A percentile compares a stretch with the other conserved stretches of the same genome.
Evolutionary conservation across 2,113 vertebrate genomes (phyloP).

Genomic region (Neoarius graeffei): DNA sequence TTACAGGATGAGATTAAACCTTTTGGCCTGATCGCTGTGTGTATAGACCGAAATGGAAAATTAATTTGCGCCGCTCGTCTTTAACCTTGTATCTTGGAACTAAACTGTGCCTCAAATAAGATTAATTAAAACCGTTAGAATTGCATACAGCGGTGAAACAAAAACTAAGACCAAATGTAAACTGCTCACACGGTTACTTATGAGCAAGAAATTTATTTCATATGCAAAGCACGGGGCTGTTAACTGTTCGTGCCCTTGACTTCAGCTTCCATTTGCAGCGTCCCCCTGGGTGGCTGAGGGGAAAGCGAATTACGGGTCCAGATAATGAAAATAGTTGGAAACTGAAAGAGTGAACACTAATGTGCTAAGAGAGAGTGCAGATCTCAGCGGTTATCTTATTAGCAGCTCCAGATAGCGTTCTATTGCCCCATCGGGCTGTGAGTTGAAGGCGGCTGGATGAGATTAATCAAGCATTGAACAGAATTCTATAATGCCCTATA

Average conservation of each 20-base stretch:
- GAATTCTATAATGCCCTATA: slow-evolving; percentile 64
- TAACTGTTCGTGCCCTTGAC: slow-evolving; percentile 71
- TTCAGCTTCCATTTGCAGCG: slow-evolving; percentile 66
- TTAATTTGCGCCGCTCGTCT: background rate
- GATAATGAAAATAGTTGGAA: slow-evolving; percentile 79
- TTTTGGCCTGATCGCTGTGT: background rate
- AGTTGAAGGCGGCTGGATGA: slow-evolving; percentile 67
- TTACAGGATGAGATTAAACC: background rate
- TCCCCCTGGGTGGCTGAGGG: slow-evolving; percentile 68
- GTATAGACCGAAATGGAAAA: background rate
- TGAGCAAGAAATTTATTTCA: slow-evolving; percentile 69
- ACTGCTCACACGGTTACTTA: slow-evolving; percentile 43
- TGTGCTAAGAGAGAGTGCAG: slow-evolving; percentile 72
- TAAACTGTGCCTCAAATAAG: background rate
- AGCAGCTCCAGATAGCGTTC: slow-evolving; percentile 71
- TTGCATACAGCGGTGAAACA: background rate
- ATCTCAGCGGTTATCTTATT: slow-evolving; percentile 76
- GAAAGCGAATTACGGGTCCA: slow-evolving; percentile 72
- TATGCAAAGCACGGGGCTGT: slow-evolving; percentile 62
- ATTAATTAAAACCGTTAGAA: background rate
- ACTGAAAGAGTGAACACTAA: slow-evolving; percentile 76
- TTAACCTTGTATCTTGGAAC: background rate
- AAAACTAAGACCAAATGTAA: background rate
- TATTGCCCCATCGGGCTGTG: slow-evolving; percentile 67
- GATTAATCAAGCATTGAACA: slow-evolving; percentile 74